phyloP scores from a whole-genome alignment of 2,888 invertebrate genomes.

The Netelia fuscicornis region DNA sequence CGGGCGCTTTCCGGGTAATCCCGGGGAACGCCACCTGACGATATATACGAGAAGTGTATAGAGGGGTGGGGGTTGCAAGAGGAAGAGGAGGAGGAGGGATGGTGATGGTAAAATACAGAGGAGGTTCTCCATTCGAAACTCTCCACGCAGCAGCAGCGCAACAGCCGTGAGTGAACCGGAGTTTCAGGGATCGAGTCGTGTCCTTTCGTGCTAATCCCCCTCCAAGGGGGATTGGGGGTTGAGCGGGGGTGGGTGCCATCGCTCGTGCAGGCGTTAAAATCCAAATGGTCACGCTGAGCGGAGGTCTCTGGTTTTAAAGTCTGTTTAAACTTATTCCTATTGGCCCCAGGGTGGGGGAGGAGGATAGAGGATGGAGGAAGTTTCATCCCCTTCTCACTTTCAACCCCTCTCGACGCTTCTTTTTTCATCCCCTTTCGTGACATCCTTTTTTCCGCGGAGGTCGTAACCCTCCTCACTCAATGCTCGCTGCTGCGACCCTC shows the following conservation, averaged over 20 bases:
- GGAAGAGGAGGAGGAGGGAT: not conserved
- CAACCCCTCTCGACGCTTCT: not conserved
- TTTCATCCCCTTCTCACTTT: conserved; percentile 47
- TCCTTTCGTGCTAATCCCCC: conserved; percentile 34
- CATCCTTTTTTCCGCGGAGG: conserved; percentile 7
- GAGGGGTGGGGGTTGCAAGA: conserved; percentile 14
- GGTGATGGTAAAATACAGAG: conserved; percentile 28
- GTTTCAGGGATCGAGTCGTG: conserved; percentile 60
- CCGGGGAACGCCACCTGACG: conserved; percentile 53
- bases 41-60: conserved; percentile 45
- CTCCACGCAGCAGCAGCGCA: conserved; percentile 26
- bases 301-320: conserved; percentile 81
- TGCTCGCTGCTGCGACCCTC: too few species aligned
- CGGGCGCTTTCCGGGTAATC: conserved; percentile 50
- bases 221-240: not conserved
- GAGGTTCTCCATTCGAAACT: conserved; percentile 52
- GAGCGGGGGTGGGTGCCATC: not conserved
- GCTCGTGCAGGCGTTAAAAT: conserved; percentile 79
- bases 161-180: conserved; percentile 60
- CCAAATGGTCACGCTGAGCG: conserved; percentile 81
- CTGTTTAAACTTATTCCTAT: conserved; percentile 58
- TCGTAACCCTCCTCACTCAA: too few species aligned
- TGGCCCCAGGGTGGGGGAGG: not conserved
- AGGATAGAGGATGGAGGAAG: conserved; percentile 12
- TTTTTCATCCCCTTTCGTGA: conserved; percentile 7